Percentiles rank a stretch among this genome's conserved stretches.
These are phyloP conservation scores for Helleia helle DNA, from an alignment of 2,888 invertebrate genomes.

Conservation along the genomic window DNA sequence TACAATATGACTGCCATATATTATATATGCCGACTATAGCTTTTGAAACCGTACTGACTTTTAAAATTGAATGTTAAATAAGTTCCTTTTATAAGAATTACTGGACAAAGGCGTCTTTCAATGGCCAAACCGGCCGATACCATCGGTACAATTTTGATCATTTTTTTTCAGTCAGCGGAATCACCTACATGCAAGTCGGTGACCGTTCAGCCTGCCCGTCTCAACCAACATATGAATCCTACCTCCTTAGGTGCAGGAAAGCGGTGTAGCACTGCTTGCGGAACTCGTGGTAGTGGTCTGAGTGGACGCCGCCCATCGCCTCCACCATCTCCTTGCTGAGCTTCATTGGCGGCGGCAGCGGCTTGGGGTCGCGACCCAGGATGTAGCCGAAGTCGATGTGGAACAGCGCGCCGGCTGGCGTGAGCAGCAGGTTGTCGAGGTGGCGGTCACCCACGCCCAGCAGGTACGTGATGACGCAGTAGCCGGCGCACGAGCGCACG, in stretches of 20 bases:
- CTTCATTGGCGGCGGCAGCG: slow-evolving; percentile 99
- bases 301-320: slow-evolving; percentile 93
- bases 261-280: slow-evolving; percentile 96
- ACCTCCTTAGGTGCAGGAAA: slow-evolving; percentile 93
- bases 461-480: slow-evolving; percentile 98
- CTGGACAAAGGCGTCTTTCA: too few species aligned
- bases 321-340: slow-evolving; percentile 99
- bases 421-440: slow-evolving; percentile 95
- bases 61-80: too few species aligned
- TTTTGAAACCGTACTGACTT: too few species aligned
- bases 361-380: slow-evolving; percentile 98
- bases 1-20: too few species aligned
- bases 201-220: too few species aligned
- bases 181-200: too few species aligned
- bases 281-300: slow-evolving; percentile 96
- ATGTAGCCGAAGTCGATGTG: slow-evolving; percentile 99
- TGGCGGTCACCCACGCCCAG: slow-evolving; percentile 96
- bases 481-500: slow-evolving; percentile 95
- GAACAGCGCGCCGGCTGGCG: slow-evolving; percentile 91
- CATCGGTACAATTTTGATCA: too few species aligned
- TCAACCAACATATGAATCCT: too few species aligned
- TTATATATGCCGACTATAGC: too few species aligned
- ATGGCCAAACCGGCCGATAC: too few species aligned
- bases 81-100: too few species aligned
- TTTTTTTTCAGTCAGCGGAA: too few species aligned